Conservation (phyloP, 2,113 vertebrate genomes). For the Macroglossus sobrinus region DNA sequence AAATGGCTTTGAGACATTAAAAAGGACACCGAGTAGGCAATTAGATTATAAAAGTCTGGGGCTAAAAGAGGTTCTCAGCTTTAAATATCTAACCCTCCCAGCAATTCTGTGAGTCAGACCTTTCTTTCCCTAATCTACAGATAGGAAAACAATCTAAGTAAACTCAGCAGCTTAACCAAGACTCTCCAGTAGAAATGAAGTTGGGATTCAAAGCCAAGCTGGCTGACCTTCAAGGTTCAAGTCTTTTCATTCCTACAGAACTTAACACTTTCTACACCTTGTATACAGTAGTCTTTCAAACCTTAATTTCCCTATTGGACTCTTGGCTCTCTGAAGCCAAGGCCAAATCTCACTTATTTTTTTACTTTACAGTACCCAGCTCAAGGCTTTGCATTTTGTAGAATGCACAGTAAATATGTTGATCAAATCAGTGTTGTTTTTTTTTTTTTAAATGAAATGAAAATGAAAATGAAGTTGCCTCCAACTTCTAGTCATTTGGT, state of each 20-base stretch:
- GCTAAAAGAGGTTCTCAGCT: background rate
- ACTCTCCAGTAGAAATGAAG: background rate
- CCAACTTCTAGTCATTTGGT: background rate
- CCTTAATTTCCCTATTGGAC: background rate
- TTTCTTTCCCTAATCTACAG: background rate
- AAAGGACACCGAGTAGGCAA: background rate
- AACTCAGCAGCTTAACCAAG: conserved; percentile 9
- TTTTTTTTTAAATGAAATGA: background rate
- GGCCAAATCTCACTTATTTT: background rate
- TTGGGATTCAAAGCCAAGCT: background rate
- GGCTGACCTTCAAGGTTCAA: background rate
- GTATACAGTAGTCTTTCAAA: background rate
- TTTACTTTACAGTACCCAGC: background rate
- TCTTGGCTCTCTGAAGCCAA: background rate
- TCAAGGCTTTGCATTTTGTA: background rate
- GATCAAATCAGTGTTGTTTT: background rate
- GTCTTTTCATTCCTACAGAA: background rate
- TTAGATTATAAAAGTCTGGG: background rate
- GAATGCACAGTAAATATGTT: background rate
- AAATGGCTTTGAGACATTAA: conserved; percentile 9
- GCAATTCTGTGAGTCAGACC: background rate
- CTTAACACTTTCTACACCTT: background rate
- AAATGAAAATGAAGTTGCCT: background rate
- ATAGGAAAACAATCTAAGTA: conserved; percentile 12
- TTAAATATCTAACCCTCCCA: background rate